Evolutionary conservation across 2,797 vertebrate species (phyloP).

Genomic region (Catharus ustulatus): DNA sequence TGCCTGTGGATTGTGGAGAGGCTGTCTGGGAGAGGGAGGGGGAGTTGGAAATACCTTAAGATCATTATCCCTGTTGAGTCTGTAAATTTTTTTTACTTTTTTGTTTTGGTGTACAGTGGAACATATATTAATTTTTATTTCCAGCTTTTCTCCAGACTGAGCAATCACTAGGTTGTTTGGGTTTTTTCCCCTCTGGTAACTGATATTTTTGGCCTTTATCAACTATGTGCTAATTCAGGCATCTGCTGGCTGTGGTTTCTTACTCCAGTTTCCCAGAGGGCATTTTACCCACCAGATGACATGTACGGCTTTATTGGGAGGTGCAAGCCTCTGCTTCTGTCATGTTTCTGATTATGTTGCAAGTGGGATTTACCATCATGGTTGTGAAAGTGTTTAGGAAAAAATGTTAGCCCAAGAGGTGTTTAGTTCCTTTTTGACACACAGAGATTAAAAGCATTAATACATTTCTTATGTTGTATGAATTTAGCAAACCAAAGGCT

Average conservation of each 20-base stretch:
- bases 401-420: not conserved
- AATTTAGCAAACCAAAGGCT: not conserved
- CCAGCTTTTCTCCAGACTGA: not conserved
- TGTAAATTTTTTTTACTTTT: not conserved
- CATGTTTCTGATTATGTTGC: not conserved
- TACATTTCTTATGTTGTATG: not conserved
- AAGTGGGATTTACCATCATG: not conserved
- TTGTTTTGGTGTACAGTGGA: not conserved
- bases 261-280: not conserved
- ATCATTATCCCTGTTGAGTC: not conserved
- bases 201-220: conserved; percentile 27
- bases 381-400: not conserved
- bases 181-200: not conserved
- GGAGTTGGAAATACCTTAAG: not conserved
- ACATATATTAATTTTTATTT: not conserved
- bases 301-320: not conserved
- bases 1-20: not conserved
- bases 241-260: not conserved
- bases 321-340: not conserved
- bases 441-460: not conserved
- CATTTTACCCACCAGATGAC: not conserved
- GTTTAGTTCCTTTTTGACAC: not conserved
- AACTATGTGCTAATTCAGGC: not conserved
- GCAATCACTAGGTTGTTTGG: not conserved
- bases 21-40: not conserved